Evolutionary conservation across 53 echinoderm and acorn worm genomes (phyloP).

Genomic region (Mesocentrotus franciscanus): DNA sequence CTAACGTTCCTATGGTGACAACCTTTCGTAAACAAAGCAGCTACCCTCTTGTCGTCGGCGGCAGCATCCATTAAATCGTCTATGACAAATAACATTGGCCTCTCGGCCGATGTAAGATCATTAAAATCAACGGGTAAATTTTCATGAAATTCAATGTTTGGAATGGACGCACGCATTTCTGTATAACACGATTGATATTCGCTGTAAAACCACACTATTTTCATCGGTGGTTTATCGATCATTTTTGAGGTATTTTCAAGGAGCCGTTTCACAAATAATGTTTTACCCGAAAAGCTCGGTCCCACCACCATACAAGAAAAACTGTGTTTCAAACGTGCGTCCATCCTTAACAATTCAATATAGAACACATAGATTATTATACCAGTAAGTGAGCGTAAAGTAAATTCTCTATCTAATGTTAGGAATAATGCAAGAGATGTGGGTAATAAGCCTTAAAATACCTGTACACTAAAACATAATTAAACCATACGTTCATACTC

Average conservation of each 20-base stretch:
- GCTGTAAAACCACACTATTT: slow-evolving; percentile 77
- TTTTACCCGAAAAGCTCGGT: slow-evolving; percentile 68
- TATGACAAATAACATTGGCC: slow-evolving; percentile 63
- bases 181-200: slow-evolving; percentile 65
- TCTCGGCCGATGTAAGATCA: neutral
- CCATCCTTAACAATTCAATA: neutral
- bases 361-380: neutral
- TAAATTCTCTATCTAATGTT: too few species aligned
- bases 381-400: neutral
- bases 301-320: slow-evolving; percentile 68
- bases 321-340: slow-evolving; percentile 58
- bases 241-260: slow-evolving; percentile 1
- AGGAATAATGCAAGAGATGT: too few species aligned
- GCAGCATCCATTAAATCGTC: slow-evolving; percentile 73
- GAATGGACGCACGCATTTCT: slow-evolving; percentile 25
- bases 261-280: slow-evolving; percentile 63
- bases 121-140: slow-evolving; percentile 63
- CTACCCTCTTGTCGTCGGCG: neutral
- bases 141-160: slow-evolving; percentile 69
- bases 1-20: slow-evolving; percentile 77
- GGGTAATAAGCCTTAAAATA: too few species aligned
- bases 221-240: slow-evolving; percentile 56
- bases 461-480: too few species aligned
- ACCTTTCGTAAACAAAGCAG: slow-evolving; percentile 66
- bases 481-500: neutral